Conservation (phyloP, 2,113 vertebrate species). For the Pandion haliaetus region DNA sequence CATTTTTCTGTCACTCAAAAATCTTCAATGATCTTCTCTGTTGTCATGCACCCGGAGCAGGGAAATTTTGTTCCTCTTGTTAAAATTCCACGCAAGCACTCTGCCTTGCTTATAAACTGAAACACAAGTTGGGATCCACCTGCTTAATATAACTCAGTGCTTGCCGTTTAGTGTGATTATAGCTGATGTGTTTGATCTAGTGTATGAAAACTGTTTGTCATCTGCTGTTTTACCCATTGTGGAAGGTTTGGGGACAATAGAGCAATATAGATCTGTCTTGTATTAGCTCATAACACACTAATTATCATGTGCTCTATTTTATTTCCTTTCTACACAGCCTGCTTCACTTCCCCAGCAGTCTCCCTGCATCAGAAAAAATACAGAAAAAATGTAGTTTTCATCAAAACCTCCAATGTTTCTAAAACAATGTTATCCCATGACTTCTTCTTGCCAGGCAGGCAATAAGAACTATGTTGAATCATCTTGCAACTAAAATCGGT, state of each 20-base stretch:
- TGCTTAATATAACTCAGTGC: constrained; percentile 27
- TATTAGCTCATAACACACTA: constrained; percentile 6
- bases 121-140: constrained; percentile 11
- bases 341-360: neutral
- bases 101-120: constrained; percentile 29
- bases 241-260: neutral
- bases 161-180: constrained; percentile 28
- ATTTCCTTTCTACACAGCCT: neutral
- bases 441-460: neutral
- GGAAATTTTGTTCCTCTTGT: neutral
- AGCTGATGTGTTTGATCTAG: constrained; percentile 9
- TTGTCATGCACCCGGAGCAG: neutral
- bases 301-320: constrained; percentile 21
- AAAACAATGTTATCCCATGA: neutral
- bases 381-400: neutral
- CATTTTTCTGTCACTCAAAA: neutral
- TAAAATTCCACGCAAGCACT: neutral
- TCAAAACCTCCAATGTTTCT: neutral
- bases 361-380: neutral
- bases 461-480: neutral
- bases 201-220: constrained; percentile 6
- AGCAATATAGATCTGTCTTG: constrained; percentile 6
- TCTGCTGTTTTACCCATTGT: constrained; percentile 5
- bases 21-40: neutral
- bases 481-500: neutral